phyloP scores from a whole-genome alignment of 2,113 vertebrate genomes.

The Calonectris borealis region DNA sequence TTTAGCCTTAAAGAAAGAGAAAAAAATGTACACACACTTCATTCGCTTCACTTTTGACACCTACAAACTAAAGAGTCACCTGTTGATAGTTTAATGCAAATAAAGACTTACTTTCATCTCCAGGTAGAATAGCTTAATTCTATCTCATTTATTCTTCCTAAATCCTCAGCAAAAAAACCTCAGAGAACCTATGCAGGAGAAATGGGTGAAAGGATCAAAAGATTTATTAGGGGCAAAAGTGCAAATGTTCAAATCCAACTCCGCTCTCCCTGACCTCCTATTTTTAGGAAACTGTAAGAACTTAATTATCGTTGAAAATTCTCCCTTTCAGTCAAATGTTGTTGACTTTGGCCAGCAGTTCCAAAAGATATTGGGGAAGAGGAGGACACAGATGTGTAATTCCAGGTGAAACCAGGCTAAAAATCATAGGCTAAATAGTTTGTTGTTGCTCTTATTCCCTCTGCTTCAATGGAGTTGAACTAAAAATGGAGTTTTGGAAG shows the following conservation, averaged over 20 bases:
- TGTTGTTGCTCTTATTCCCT: neutral
- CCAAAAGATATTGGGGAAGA: neutral
- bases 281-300: neutral
- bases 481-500: neutral
- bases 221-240: neutral
- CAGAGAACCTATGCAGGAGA: neutral
- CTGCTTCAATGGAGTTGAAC: neutral
- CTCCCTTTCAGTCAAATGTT: neutral
- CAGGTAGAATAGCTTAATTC: neutral
- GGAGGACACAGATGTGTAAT: neutral
- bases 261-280: neutral
- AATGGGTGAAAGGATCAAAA: neutral
- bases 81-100: neutral
- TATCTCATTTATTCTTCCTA: neutral
- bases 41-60: neutral
- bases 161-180: neutral
- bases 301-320: neutral
- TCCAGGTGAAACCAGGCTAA: neutral
- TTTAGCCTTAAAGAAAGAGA: neutral
- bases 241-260: neutral
- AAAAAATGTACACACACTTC: neutral
- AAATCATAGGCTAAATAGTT: neutral
- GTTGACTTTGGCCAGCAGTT: neutral
- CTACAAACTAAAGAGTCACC: neutral
- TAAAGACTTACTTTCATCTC: neutral